Evolutionary conservation across 64 coral and sea anemone species (phyloP).

Genomic region (Montipora capricornis): DNA sequence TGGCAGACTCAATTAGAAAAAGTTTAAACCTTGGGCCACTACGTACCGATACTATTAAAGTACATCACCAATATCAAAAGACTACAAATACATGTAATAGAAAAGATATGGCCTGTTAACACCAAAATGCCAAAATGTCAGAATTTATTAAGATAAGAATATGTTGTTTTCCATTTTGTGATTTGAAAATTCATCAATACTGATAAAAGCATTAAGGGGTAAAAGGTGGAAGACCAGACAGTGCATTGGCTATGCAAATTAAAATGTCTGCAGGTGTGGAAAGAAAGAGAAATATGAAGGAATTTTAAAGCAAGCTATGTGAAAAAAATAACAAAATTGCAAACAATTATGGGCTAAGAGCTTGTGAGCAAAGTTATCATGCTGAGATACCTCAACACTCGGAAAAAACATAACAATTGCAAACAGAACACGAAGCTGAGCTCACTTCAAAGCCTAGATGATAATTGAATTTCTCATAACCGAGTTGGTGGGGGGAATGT

Average conservation of each 20-base stretch:
- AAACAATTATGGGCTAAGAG: not conserved
- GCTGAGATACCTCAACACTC: not conserved
- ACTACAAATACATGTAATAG: too few species aligned
- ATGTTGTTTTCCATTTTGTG: too few species aligned
- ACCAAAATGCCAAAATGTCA: too few species aligned
- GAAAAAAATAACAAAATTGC: not conserved
- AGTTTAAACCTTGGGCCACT: too few species aligned
- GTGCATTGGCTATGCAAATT: constrained; percentile 19
- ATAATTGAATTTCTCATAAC: constrained; percentile 17
- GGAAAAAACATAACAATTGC: not conserved
- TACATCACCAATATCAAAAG: too few species aligned
- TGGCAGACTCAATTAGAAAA: too few species aligned
- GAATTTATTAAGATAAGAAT: too few species aligned
- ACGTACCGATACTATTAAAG: too few species aligned
- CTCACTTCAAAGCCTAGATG: not conserved
- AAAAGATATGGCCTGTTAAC: too few species aligned
- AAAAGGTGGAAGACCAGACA: not conserved
- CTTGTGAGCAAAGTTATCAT: not conserved
- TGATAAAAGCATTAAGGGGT: not conserved
- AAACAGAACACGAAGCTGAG: not conserved
- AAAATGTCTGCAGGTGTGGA: constrained; percentile 26
- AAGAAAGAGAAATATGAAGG: not conserved
- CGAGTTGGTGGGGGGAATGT: not conserved
- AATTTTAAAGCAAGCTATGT: not conserved
- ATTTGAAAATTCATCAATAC: too few species aligned